Conservation (phyloP, 1,140 invertebrate species). For the Macrosteles quadrilineatus region DNA sequence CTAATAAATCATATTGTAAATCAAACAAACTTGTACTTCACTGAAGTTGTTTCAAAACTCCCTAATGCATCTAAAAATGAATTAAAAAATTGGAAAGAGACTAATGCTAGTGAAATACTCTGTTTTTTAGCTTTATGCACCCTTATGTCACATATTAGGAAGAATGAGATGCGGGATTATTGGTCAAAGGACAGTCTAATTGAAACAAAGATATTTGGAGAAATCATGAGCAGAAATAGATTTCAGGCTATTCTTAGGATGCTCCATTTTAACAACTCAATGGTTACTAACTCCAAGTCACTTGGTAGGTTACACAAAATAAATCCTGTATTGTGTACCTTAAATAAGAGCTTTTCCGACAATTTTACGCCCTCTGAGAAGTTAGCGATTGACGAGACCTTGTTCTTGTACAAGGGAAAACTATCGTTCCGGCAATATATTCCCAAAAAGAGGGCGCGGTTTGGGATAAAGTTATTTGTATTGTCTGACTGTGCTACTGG, state of each 20-base stretch:
- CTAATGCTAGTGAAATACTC: background rate
- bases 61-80: background rate
- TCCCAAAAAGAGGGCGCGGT: background rate
- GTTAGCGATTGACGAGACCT: background rate
- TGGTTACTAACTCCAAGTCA: background rate
- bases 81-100: background rate
- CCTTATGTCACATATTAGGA: background rate
- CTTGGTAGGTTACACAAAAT: background rate
- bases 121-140: background rate
- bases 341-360: background rate
- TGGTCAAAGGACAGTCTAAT: background rate
- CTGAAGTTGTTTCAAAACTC: background rate
- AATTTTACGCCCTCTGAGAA: background rate
- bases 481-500: constrained; percentile 11
- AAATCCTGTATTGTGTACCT: background rate
- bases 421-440: background rate
- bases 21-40: too few species aligned
- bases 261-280: background rate
- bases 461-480: background rate
- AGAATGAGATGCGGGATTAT: background rate
- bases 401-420: background rate
- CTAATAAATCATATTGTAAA: too few species aligned
- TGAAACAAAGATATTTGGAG: background rate
- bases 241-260: background rate
- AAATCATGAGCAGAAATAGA: background rate